Conservation (phyloP, 2,797 vertebrate genomes). For the Gymnothorax reevesii region DNA sequence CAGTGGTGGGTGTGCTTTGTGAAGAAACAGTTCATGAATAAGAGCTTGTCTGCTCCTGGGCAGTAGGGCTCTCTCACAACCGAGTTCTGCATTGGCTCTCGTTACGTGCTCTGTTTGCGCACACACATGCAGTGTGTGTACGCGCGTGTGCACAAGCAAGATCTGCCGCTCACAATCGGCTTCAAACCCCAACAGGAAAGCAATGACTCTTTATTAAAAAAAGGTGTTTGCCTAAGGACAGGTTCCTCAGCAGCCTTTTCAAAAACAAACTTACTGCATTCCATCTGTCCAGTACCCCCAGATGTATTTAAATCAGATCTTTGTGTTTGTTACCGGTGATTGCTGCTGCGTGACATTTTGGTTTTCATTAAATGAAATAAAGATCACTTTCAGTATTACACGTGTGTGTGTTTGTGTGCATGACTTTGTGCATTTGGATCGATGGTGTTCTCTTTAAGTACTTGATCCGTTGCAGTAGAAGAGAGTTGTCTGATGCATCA, state of each 20-base stretch:
- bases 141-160: not conserved
- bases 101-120: not conserved
- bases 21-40: conserved; percentile 99
- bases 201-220: not conserved
- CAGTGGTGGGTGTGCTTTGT: conserved; percentile 99
- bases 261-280: not conserved
- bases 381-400: not conserved
- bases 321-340: not conserved
- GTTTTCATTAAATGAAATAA: not conserved
- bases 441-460: not conserved
- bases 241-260: not conserved
- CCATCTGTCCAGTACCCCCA: not conserved
- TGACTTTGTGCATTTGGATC: not conserved
- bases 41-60: conserved; percentile 94
- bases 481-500: not conserved
- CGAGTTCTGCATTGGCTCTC: not conserved
- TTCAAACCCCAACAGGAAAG: no score
- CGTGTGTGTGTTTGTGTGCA: not conserved
- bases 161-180: not conserved
- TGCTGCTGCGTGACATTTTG: not conserved
- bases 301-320: not conserved
- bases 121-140: not conserved
- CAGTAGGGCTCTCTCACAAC: conserved; percentile 71
- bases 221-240: not conserved
- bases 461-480: no score